phyloP scores from a whole-genome alignment of 23 tunicate genomes.

The Diplosoma virens region DNA sequence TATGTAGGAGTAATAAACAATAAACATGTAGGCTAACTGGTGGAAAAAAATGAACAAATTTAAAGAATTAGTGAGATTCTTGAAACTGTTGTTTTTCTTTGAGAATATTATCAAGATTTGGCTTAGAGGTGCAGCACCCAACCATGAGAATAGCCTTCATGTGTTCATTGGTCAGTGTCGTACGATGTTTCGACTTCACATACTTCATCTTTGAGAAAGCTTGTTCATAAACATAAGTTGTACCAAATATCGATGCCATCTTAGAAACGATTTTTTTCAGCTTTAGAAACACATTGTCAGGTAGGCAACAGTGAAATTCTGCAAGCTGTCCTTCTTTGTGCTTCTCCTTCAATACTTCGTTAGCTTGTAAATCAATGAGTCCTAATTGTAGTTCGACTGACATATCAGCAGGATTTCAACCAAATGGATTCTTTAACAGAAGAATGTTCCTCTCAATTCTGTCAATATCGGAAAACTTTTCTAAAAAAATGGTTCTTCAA shows the following conservation, averaged over 20 bases:
- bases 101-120: conserved; percentile 28
- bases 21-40: too few species aligned
- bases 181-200: conserved; percentile 46
- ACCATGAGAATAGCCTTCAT: conserved; percentile 42
- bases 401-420: conserved; percentile 37
- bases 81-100: conserved; percentile 31
- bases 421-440: conserved; percentile 39
- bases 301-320: conserved; percentile 38
- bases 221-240: conserved; percentile 34
- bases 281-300: conserved; percentile 26
- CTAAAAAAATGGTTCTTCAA: conserved; percentile 22
- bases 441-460: conserved; percentile 33
- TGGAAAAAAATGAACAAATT: too few species aligned
- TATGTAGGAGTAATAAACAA: too few species aligned
- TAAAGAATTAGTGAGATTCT: too few species aligned
- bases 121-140: conserved; percentile 43
- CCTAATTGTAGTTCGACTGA: conserved; percentile 37
- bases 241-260: conserved; percentile 26
- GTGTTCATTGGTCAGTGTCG: conserved; percentile 39
- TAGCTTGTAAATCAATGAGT: conserved; percentile 42
- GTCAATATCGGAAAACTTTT: conserved; percentile 40
- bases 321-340: conserved; percentile 45
- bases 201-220: conserved; percentile 40
- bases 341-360: conserved; percentile 41
- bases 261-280: too few species aligned